A percentile compares a stretch with the other conserved stretches of the same genome.
Conservation (phyloP, 2,888 invertebrate genomes). For the Epistrophe grossulariae region DNA sequence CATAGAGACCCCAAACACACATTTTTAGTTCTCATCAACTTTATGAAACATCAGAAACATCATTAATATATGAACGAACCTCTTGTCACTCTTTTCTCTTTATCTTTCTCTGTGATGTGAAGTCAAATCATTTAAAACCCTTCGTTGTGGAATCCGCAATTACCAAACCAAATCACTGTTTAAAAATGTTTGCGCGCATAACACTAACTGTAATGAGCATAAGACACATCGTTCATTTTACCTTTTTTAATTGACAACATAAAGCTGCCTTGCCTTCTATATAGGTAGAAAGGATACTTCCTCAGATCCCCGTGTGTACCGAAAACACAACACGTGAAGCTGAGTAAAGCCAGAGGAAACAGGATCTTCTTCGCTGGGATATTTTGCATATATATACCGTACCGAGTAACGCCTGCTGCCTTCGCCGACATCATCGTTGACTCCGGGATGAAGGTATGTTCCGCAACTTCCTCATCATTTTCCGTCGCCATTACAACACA, state of each 20-base stretch:
- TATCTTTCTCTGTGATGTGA: not conserved
- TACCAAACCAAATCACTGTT: conserved; percentile 73
- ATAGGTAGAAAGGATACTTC: not conserved
- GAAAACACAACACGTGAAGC: not conserved
- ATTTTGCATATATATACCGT: conserved; percentile 2
- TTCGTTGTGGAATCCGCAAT: conserved; percentile 64
- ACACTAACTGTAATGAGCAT: conserved; percentile 74
- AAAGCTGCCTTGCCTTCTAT: conserved; percentile 46
- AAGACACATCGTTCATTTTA: conserved; percentile 75
- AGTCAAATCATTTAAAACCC: conserved; percentile 57
- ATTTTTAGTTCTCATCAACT: conserved; percentile 24
- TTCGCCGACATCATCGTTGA: conserved; percentile 15
- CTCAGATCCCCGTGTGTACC: not conserved
- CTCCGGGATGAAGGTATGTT: conserved; percentile 31
- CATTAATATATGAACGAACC: conserved; percentile 32
- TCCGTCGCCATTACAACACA: conserved; percentile 56
- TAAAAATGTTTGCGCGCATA: conserved; percentile 73
- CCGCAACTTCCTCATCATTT: conserved; percentile 48
- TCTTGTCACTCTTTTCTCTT: conserved; percentile 10
- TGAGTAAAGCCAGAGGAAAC: not conserved
- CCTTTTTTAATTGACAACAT: conserved; percentile 74
- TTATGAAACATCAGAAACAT: conserved; percentile 23
- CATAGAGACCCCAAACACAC: not conserved
- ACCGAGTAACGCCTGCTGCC: not conserved
- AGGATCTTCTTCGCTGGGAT: conserved; percentile 38